Base-by-base conservation (phyloP, 2,797 vertebrate species). In the Lutjanus argentimaculatus region DNA sequence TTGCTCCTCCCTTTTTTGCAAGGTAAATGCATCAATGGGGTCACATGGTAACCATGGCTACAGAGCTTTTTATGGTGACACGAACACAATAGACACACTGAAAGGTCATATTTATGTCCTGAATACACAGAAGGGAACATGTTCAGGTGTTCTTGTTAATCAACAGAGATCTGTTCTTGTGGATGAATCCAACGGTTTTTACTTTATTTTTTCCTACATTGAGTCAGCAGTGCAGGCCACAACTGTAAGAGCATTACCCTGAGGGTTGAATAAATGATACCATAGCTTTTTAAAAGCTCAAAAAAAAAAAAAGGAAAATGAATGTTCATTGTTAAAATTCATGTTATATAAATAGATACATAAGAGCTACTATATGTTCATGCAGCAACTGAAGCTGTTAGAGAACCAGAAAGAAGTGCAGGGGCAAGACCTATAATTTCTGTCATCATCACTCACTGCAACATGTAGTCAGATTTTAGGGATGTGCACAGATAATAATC, bases 11-110 rank as follows among this genome's bases (percentile, higher is more conserved):
- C 70, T 79, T 79, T 53, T 58, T 80, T 69, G 36, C 77, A 77
- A 75, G 74, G 56, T 88, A 77, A 85, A 82, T 19, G 22, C 19
- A 52, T 83, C 21, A 25, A 0, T 57, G 49, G 42, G 56, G 74
- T 86, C 58, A 91, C 45, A 86, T 81, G 40, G 83, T 90, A 79
- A 85, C 89, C 85, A 89, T 89, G 77, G 78, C 66, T 85, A 83
- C 80, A 30, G 43, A 82, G 67, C 49, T 76, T 77, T 77, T 88
- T 68, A 57, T 75, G 65, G 57, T 46, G 25, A 68, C 21, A 43
- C 22, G 66, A 25, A 72, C 25, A 72, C 61, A 80, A 56, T 49
- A 58, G 76, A 76, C 22, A 10, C 36, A n/a, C 45, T 66, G 16
- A 77, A 75, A 51, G 71, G 61, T 73, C 67, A 72, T 71, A 74